These are phyloP conservation scores for Trisateles emortualis DNA, from an alignment of 2,888 invertebrate species.

Conservation along the genomic window DNA sequence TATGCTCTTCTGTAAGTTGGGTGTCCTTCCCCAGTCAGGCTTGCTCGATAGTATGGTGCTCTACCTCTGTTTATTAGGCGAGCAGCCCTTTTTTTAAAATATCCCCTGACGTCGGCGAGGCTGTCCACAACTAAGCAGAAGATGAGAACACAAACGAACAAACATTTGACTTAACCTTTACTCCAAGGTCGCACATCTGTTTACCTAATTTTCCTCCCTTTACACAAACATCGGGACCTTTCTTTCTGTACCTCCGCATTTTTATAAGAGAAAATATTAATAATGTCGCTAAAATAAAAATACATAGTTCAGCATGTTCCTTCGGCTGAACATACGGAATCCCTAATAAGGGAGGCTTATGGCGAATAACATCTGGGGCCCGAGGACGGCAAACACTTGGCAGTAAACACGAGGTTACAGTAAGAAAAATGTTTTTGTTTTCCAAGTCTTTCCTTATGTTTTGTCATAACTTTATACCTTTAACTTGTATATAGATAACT, in stretches of 20 bases:
- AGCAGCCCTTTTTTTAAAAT: too few species aligned
- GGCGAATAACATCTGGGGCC: conserved; percentile 83
- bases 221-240: conserved; percentile 35
- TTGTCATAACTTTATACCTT: conserved; percentile 65
- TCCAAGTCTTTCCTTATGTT: conserved; percentile 66
- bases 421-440: conserved; percentile 84
- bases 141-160: not conserved
- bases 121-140: not conserved
- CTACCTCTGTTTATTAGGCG: too few species aligned
- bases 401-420: conserved; percentile 78
- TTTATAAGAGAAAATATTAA: conserved; percentile 67
- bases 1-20: too few species aligned
- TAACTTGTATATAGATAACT: conserved; percentile 29
- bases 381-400: conserved; percentile 80
- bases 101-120: too few species aligned
- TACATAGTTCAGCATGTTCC: conserved; percentile 64
- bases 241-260: conserved; percentile 29
- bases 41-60: too few species aligned
- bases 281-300: conserved; percentile 76
- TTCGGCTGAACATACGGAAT: conserved; percentile 76
- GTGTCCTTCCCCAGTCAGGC: too few species aligned
- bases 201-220: conserved; percentile 25
- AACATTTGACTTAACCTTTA: conserved; percentile 13
- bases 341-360: conserved; percentile 84
- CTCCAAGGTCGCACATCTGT: conserved; percentile 18